phyloP scores from a whole-genome alignment of 2,797 vertebrate genomes.

The Kryptolebias ocellatus region DNA sequence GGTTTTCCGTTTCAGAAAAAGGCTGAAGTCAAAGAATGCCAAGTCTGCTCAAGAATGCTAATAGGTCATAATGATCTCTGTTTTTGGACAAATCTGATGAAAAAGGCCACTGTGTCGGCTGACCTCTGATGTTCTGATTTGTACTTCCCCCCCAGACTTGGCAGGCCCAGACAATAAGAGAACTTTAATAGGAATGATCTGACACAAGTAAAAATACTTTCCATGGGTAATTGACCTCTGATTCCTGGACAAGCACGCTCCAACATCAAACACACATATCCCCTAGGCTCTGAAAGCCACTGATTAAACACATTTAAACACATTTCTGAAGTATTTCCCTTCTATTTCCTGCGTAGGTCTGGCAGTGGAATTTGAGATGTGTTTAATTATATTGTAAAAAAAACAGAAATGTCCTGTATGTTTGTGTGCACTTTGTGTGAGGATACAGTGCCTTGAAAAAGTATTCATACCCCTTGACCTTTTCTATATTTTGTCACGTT shows the following conservation, averaged over 20 bases:
- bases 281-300: slow-evolving; percentile 60
- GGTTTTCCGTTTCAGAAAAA: slow-evolving; percentile 10
- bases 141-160: slow-evolving; percentile 73
- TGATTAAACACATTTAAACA: slow-evolving; percentile 81
- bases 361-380: slow-evolving; percentile 52
- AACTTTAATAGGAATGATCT: slow-evolving; percentile 77
- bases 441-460: not conserved
- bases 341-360: slow-evolving; percentile 52
- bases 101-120: slow-evolving; percentile 54
- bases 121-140: slow-evolving; percentile 77
- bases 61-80: slow-evolving; percentile 60
- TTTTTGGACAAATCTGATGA: slow-evolving; percentile 67
- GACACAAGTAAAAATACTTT: slow-evolving; percentile 78
- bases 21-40: slow-evolving; percentile 34
- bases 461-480: too few relatives aligned
- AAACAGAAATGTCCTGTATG: slow-evolving; percentile 17
- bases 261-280: slow-evolving; percentile 82
- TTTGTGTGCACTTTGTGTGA: slow-evolving; percentile 12
- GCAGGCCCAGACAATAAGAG: slow-evolving; percentile 57
- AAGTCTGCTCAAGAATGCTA: slow-evolving; percentile 54
- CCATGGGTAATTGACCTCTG: slow-evolving; percentile 75
- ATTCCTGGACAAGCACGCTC: slow-evolving; percentile 48
- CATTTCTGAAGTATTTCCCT: slow-evolving; percentile 76
- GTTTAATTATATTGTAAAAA: slow-evolving; percentile 59
- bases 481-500: too few relatives aligned